A percentile compares a stretch with the other conserved stretches of the same genome.
Evolutionary conservation across 2,113 vertebrate species (phyloP).

Genomic region (Mesitornis unicolor): DNA sequence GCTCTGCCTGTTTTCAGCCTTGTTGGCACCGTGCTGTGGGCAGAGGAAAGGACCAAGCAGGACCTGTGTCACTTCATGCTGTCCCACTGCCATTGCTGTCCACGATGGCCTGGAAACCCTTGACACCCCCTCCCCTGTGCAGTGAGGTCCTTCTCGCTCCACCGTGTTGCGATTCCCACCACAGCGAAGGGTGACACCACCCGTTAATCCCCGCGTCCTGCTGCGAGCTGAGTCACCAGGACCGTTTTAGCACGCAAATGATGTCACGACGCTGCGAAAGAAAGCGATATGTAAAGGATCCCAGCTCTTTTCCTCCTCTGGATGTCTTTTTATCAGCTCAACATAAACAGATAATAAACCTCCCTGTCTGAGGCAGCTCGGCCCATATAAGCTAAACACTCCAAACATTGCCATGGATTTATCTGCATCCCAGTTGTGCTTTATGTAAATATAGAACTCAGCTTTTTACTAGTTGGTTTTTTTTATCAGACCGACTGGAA

Average conservation of each 20-base stretch:
- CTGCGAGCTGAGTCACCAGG: slow-evolving; percentile 10
- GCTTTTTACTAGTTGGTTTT: background rate
- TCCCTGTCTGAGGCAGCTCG: background rate
- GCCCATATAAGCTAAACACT: background rate
- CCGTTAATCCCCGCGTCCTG: background rate
- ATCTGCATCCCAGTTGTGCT: background rate
- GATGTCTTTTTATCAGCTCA: background rate
- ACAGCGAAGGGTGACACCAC: background rate
- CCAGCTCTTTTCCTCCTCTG: background rate
- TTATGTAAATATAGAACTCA: background rate
- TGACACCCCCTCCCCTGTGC: background rate
- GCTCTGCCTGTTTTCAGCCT: background rate
- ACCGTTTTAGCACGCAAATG: background rate
- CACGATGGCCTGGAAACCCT: no score
- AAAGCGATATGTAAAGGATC: background rate
- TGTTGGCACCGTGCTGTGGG: background rate
- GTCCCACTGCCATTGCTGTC: no score
- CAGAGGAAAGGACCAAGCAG: background rate
- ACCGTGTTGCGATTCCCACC: background rate
- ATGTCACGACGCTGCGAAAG: background rate
- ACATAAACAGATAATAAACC: background rate
- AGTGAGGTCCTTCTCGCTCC: background rate
- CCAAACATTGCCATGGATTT: background rate
- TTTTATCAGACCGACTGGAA: background rate
- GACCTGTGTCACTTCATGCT: accelerated